Evolutionary conservation across 37 sponge, comb jelly and placozoan genomes (phyloP), one percentile per base, ranked within the genome.

Genomic region (Agelas oroides): DNA sequence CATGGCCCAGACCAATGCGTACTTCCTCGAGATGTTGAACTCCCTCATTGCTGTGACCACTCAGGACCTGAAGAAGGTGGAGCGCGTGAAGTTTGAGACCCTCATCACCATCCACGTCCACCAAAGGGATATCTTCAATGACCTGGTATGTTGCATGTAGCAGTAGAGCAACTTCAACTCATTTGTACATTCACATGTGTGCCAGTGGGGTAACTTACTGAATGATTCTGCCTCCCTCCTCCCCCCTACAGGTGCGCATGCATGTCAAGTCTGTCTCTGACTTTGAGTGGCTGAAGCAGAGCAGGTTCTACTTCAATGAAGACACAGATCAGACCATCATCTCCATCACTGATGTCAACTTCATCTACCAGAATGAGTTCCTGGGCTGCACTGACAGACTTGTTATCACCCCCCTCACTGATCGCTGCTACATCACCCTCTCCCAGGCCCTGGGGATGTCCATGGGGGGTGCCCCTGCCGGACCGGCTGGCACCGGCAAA

Each of bases 281-380:
- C 79, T 98, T 98, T 81, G 99, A 98, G 73, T 98, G 99, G 99
- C 80, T 96, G 82, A 98, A 98, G 70, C 99, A 98, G 84, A 95
- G 90, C 60, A 75, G 99, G 34, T 98, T 98, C 86, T 98, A 98
- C 89, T 98, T 84, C 87, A 92, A 89, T 39, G 99, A 98, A 21
- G 98, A 98, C 17, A 90, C 67, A 32, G 90, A 98, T 46, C 54
- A 78, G 27, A 91, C 91, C 75, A 27, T 92, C 27, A 94, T 98
- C 54, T 94, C 95, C 78, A 92, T 98, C 74, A 98, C 99, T 17
- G 97, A 98, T 58, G 99, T 98, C 17, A 85, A 98, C 81, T 98
- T 98, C 75, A 84, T 76, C 59, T 98, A 98, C 79, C 99, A 98
- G 88, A 94, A 98, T 79, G 99, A 98, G 87, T 98, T 94, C 81